Conservation (phyloP, 2,797 vertebrate species). For the Eulemur coronatus region DNA sequence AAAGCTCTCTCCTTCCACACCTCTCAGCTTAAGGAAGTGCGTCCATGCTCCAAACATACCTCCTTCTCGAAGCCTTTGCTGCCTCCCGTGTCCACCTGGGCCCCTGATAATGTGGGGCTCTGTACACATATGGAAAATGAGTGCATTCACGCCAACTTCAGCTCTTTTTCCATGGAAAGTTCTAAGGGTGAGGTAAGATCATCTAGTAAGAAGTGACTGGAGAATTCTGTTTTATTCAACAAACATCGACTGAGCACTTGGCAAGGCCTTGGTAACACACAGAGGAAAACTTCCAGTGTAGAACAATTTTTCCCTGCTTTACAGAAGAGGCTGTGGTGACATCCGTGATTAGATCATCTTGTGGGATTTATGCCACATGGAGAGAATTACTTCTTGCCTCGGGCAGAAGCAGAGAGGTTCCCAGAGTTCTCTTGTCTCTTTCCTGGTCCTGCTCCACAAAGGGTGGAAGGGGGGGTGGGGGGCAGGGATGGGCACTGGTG, state of each 20-base stretch:
- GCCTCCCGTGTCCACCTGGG: neutral
- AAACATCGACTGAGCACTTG: neutral
- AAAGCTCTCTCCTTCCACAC: neutral
- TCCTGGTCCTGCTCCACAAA: neutral
- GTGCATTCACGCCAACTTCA: neutral
- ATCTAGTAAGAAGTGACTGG: neutral
- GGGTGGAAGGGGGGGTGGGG: rapidly evolving
- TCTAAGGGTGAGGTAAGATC: neutral
- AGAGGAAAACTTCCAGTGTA: neutral
- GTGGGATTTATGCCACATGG: constrained; percentile 1
- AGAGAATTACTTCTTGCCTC: constrained; percentile 22
- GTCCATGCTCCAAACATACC: neutral
- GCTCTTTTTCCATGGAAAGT: neutral
- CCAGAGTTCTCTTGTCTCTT: neutral
- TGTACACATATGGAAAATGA: neutral
- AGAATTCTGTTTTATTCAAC: neutral
- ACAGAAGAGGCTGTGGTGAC: neutral
- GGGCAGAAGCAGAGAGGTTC: neutral
- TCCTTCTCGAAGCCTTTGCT: neutral
- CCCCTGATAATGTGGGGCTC: neutral
- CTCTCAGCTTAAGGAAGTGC: neutral
- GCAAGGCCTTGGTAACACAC: neutral
- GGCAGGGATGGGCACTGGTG: neutral
- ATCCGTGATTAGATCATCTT: constrained; percentile 9
- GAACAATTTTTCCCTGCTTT: constrained; percentile 4